phyloP scores from a whole-genome alignment of 1,140 invertebrate genomes.

The Zaprionus capensis region DNA sequence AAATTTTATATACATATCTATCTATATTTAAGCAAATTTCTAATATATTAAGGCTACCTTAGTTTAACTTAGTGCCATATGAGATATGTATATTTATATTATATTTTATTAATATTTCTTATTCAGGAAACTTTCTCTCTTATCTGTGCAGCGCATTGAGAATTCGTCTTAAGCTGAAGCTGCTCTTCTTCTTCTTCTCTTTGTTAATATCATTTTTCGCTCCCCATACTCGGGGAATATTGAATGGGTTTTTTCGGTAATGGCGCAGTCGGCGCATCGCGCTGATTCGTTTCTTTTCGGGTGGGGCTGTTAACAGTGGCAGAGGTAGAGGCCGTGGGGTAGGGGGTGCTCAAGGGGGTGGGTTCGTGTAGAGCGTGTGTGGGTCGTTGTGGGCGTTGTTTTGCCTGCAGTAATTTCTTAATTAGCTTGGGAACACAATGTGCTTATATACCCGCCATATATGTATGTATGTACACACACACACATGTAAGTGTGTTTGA shows the following conservation, averaged over 20 bases:
- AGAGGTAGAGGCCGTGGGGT: background rate
- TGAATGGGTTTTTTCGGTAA: slow-evolving; percentile 74
- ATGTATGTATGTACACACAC: background rate
- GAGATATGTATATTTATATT: too few species aligned
- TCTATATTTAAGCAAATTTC: too few species aligned
- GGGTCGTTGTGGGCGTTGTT: slow-evolving; percentile 54
- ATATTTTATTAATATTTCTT: too few species aligned
- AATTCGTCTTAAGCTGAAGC: background rate
- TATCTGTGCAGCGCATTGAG: background rate
- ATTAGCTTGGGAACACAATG: slow-evolving; percentile 81
- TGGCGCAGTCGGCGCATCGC: slow-evolving; percentile 38
- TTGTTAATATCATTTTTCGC: slow-evolving; percentile 72
- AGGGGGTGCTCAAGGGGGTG: slow-evolving; percentile 10
- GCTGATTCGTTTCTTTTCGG: slow-evolving; percentile 20
- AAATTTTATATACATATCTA: too few species aligned
- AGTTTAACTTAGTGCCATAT: too few species aligned
- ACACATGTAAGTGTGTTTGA: slow-evolving; percentile 8
- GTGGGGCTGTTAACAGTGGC: background rate
- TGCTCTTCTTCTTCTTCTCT: slow-evolving; percentile 1
- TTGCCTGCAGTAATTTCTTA: slow-evolving; percentile 83
- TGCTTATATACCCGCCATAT: slow-evolving; percentile 64
- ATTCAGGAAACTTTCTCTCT: background rate
- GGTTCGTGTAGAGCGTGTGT: background rate
- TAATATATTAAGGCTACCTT: too few species aligned
- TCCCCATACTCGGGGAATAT: slow-evolving; percentile 56